Base-by-base conservation (phyloP, 2,888 invertebrate species). In the Neoitamus cyanurus region DNA sequence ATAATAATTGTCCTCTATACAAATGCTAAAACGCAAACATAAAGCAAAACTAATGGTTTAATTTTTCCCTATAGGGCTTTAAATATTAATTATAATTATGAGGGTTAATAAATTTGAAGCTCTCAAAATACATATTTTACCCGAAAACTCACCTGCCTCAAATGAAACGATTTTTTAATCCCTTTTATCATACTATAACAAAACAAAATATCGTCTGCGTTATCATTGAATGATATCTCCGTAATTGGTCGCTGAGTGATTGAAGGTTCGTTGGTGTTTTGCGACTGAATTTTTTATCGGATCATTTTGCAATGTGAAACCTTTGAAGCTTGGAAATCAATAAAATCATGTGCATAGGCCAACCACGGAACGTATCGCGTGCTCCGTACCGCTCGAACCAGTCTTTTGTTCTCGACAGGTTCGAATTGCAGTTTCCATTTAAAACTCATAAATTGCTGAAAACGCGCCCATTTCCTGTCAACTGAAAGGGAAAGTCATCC, bases 381-480 rank as follows among this genome's bases (percentile, higher is more conserved):
- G 42, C n/a, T 15, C 42, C 42, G 6, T 1, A 15, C 20, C 25
- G 58, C 2, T 7, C 58, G 7, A 2, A 15, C 20, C 20, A 15
- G 6, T 2, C 9, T 42, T 46, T 42, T 77, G 42, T 77, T 42
- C 36, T 20, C 75, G 75, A 25, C 20, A 34, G 37, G 37, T 75
- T 70, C 70, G 25, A 46, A 77, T 72, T 70, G 42, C 83, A 83
- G 68, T 11, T 31, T 28, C 42, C 70, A 70, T 42, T 83, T 83
- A 83, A 83, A 83, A 72, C 37, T 69, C 69, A 83, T 83, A 83
- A 83, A 83, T 83, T 70, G 72, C 83, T 70, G 83, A 72, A 37
- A 70, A 42, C 36, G 83, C n/a, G 30, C 31, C 77, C 69, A 83
- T 83, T 70, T 83, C 83, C 83, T 83, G 83, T 83, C 72, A 42